phyloP scores from a whole-genome alignment of 2,113 vertebrate species.

The Eurypyga helias region DNA sequence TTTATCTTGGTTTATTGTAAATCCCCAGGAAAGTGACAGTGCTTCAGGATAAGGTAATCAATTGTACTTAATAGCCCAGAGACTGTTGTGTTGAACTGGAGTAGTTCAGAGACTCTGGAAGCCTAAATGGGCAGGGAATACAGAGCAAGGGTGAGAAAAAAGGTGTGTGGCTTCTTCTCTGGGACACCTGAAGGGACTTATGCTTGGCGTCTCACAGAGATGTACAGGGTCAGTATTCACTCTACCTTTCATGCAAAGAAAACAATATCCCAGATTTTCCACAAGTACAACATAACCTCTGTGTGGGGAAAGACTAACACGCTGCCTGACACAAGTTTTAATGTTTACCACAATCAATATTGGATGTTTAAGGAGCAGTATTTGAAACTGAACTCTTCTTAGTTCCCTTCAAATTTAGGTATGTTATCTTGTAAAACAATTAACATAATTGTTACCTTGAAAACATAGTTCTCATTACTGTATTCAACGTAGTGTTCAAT shows the following conservation, averaged over 20 bases:
- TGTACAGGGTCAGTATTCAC: neutral
- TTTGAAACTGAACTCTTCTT: neutral
- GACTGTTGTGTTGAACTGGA: neutral
- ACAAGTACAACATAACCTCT: neutral
- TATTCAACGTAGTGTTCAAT: neutral
- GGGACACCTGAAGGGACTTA: neutral
- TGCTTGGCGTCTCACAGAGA: neutral
- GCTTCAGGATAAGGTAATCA: neutral
- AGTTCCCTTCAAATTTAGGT: neutral
- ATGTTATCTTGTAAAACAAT: neutral
- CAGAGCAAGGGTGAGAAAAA: neutral
- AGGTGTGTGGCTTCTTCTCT: neutral
- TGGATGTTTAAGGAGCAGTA: fast-evolving
- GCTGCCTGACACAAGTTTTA: neutral
- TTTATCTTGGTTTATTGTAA: constrained; percentile 29
- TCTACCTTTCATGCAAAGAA: neutral
- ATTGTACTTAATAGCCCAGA: neutral
- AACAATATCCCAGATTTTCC: fast-evolving
- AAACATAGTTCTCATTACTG: neutral
- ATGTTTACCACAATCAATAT: neutral
- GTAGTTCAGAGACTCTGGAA: neutral
- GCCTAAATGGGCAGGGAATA: neutral
- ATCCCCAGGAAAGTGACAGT: neutral
- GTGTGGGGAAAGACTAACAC: fast-evolving
- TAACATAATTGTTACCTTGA: neutral